phyloP scores from a whole-genome alignment of 2,113 vertebrate species.

The Eonycteris spelaea region DNA sequence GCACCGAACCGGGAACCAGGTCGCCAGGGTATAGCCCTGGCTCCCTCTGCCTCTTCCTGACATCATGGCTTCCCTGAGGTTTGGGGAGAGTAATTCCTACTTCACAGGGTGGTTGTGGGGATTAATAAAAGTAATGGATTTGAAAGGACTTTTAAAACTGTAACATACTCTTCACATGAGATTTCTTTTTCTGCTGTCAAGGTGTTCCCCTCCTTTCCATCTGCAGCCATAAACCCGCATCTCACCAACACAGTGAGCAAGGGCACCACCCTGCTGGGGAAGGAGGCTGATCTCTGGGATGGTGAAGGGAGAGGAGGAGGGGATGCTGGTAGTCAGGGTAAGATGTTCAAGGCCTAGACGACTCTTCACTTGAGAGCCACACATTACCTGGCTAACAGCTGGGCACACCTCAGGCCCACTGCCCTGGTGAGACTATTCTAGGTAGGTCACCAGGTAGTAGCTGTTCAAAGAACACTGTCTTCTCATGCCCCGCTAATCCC shows the following conservation, averaged over 20 bases:
- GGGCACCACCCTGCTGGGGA: not conserved
- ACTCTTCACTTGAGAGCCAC: not conserved
- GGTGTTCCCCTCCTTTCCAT: not conserved
- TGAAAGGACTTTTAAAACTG: not conserved
- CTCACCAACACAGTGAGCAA: not conserved
- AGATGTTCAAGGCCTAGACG: not conserved
- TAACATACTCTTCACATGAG: not conserved
- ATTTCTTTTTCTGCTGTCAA: not conserved
- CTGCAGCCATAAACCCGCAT: not conserved
- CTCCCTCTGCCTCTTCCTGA: not conserved
- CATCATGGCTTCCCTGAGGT: not conserved
- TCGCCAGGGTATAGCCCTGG: not conserved
- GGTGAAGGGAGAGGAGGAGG: not conserved
- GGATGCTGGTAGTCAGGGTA: not conserved
- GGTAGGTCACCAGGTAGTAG: not conserved
- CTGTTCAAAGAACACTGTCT: not conserved
- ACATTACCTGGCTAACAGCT: fast-evolving
- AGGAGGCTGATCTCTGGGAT: not conserved
- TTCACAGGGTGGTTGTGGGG: not conserved
- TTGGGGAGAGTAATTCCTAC: not conserved
- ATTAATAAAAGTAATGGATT: not conserved
- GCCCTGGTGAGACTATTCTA: not conserved
- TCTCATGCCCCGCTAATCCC: not conserved
- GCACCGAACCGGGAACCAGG: not conserved
- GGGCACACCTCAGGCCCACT: not conserved